A percentile compares a stretch with the other conserved stretches of the same genome.
phyloP scores from a whole-genome alignment of 2,113 vertebrate genomes.

The Ceuthmochares aereus region DNA sequence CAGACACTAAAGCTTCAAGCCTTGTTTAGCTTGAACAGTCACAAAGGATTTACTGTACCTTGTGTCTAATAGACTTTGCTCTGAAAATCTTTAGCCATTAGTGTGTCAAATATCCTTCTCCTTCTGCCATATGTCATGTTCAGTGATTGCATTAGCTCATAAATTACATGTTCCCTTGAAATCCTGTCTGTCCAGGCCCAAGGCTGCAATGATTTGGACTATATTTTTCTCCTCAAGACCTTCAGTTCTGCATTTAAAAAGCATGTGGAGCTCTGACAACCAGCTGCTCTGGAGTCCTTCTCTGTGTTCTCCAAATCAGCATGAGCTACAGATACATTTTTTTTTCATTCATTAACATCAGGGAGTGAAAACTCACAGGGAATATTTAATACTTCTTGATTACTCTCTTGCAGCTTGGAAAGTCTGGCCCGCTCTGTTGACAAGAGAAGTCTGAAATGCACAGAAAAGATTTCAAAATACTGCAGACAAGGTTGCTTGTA shows the following conservation, averaged over 20 bases:
- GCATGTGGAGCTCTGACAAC: not conserved
- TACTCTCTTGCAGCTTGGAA: not conserved
- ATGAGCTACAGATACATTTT: not conserved
- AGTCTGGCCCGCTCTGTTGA: not conserved
- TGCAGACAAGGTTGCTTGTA: accelerated
- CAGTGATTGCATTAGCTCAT: slow-evolving; percentile 34
- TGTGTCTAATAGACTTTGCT: slow-evolving; percentile 57
- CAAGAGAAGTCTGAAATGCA: not conserved
- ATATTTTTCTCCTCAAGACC: not conserved
- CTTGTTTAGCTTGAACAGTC: slow-evolving; percentile 55
- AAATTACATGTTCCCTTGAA: not conserved
- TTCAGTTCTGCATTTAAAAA: not conserved
- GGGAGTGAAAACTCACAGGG: not conserved
- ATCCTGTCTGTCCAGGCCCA: not conserved
- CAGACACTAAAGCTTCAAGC: slow-evolving; percentile 30
- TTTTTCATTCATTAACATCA: not conserved
- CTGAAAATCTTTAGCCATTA: slow-evolving; percentile 53
- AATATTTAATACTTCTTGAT: not conserved
- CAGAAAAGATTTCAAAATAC: not conserved
- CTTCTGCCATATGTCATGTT: not conserved
- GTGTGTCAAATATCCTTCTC: slow-evolving; percentile 19
- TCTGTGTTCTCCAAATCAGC: not conserved
- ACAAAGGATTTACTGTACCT: slow-evolving; percentile 65
- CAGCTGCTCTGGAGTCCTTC: not conserved
- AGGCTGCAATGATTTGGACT: not conserved